Evolutionary conservation across 2,797 vertebrate species (phyloP).

Genomic region (Mormyrops boulengeri): DNA sequence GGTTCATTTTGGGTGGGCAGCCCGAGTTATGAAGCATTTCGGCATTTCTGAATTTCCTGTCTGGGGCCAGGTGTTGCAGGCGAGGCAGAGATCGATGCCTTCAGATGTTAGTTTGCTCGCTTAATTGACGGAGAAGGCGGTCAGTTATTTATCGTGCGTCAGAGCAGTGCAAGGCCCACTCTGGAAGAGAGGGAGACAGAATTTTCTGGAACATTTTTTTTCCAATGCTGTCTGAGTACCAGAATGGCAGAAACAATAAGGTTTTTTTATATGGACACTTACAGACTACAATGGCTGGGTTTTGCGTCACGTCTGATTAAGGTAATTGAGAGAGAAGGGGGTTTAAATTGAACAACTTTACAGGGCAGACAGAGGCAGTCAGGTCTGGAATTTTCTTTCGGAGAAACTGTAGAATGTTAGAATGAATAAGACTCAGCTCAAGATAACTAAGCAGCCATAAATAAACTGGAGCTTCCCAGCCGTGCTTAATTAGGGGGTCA

Average conservation of each 20-base stretch:
- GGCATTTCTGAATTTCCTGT: background rate
- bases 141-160: background rate
- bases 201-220: conserved; percentile 9
- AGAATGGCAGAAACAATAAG: background rate
- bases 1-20: background rate
- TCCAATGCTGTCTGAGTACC: background rate
- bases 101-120: background rate
- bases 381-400: background rate
- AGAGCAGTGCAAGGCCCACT: background rate
- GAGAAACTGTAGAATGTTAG: background rate
- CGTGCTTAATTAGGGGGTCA: background rate
- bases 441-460: background rate
- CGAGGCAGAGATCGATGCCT: background rate
- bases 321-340: conserved; percentile 5
- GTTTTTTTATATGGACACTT: conserved; percentile 5
- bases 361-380: background rate
- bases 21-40: background rate
- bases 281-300: background rate
- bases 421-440: background rate
- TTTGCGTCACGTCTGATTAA: conserved; percentile 4
- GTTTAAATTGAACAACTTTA: background rate
- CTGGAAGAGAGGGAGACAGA: background rate
- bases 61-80: background rate
- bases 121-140: background rate
- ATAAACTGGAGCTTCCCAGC: background rate